Evolutionary conservation across 2,888 invertebrate genomes (phyloP), one percentile per base, ranked within the genome.

Genomic region (Bellardia pandia): DNA sequence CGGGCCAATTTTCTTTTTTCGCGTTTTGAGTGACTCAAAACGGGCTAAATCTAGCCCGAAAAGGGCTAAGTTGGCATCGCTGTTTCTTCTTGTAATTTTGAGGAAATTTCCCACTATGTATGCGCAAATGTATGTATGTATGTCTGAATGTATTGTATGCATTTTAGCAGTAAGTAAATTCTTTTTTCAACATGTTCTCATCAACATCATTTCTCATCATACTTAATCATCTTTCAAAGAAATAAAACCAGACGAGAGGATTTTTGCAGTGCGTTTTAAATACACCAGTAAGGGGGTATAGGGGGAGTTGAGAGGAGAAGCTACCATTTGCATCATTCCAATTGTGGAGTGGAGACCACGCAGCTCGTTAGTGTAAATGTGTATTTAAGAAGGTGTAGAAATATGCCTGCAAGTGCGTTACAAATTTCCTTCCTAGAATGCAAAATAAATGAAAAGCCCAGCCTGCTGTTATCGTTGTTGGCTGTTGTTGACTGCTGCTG

Each of bases 321-420:
- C 3, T 51, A 51, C 16, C 42, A 64, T 68, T 75, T 45, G 56
- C 16, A 66, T 56, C 33, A 71, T 80, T 56, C 66, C 66, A 62
- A 40, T 75, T 81, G 77, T n/a, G 11, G 64, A 66, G 62, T 62
- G 66, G 33, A 66, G 74, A 60, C 66, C 74, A 81, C 58, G 74
- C 81, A 75, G 58, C 81, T 85, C 69, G 75, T 85, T 85, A 80
- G 69, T 80, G 75, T 56, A 77, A 76, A 83, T 79, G 68, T 79
- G 68, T 79, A 37, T 85, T 81, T 82, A 69, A 72, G 85, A 88
- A 87, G 86, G 83, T 88, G 86, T 79, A 85, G 86, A 83, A 87
- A 86, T 88, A 37, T 87, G 87, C 75, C 83, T 84, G 62, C 82
- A 79, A 86, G 80, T 85, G 86, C 76, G 82, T 85, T 80, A 71